phyloP scores from a whole-genome alignment of 2,113 vertebrate genomes.

The Xyliphius kryptos region DNA sequence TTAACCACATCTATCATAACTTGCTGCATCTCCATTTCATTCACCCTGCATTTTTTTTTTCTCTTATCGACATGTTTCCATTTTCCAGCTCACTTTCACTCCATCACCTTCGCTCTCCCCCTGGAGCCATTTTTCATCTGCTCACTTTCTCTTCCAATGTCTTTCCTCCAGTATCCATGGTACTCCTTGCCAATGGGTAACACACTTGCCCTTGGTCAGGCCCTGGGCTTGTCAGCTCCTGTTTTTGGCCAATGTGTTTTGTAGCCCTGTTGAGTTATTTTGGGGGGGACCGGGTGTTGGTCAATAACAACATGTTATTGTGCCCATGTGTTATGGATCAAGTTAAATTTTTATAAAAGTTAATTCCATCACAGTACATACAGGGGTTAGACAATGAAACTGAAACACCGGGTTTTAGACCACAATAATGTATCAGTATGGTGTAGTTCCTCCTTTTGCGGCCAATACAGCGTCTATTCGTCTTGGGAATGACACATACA shows the following conservation, averaged over 20 bases:
- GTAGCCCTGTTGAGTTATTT: conserved; percentile 23
- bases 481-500: too few species aligned
- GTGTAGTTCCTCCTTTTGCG: too few species aligned
- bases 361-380: too few species aligned
- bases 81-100: conserved; percentile 61
- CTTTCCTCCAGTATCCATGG: conserved; percentile 13
- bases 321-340: too few species aligned
- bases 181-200: conserved; percentile 45
- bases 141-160: conserved; percentile 28
- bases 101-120: conserved; percentile 59
- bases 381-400: too few species aligned
- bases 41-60: conserved; percentile 46
- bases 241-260: conserved; percentile 35
- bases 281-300: conserved; percentile 18
- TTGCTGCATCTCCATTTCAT: conserved; percentile 56
- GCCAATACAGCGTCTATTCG: too few species aligned
- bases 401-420: too few species aligned
- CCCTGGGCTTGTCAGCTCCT: conserved; percentile 46
- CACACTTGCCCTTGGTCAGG: conserved; percentile 54
- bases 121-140: conserved; percentile 57
- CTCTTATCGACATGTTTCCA: conserved; percentile 69
- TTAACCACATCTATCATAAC: conserved; percentile 62
- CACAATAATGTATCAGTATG: too few species aligned
- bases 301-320: too few species aligned
- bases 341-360: too few species aligned